Base-by-base conservation (phyloP, 2,888 invertebrate species). In the Geotrupes spiniger region DNA sequence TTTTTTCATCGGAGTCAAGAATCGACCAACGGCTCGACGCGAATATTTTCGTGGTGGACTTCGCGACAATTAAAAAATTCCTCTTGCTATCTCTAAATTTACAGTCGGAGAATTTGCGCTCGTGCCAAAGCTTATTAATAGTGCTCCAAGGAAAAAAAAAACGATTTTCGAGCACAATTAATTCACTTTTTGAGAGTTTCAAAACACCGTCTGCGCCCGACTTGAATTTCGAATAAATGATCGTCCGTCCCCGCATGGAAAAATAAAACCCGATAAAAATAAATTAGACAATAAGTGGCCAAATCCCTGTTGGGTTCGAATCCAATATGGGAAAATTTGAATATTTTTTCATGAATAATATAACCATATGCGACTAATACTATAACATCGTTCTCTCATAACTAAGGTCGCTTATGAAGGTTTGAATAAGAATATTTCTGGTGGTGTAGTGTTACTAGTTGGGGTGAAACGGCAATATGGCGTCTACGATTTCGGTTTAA, bases 361-460 rank as follows among this genome's bases (percentile, higher is more conserved):
- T 21, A 21, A 21, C 21, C 21, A 21, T 21, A 21, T 21, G 21
- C 21, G 21, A 21, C 21, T 21, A 21, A 21, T 21, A 21, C 21
- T 21, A 21, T 21, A 6, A 21, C 6, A 6, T 21, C 21, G 21
- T 21, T 21, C 21, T 21, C 21, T 21, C 21, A 21, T 21, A 21
- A 21, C 21, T 21, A 21, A 21, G 21, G 21, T 21, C 21, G 21
- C 21, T 21, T 21, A 21, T 21, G 21, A 21, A 21, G 21, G 21
- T 21, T 21, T 21, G 21, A 21, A 21, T 21, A 21, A 21, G 21
- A 21, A 21, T 21, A 21, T 36, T 46, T 46, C 46, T 46, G 46
- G 40, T 46, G 46, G 46, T 46, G 46, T 46, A 46, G 46, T 46
- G 46, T 46, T 46, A 46, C 46, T 38, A 28, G 40, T 41, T 46